Conservation (phyloP, 2,797 vertebrate genomes). For the Morus bassanus region DNA sequence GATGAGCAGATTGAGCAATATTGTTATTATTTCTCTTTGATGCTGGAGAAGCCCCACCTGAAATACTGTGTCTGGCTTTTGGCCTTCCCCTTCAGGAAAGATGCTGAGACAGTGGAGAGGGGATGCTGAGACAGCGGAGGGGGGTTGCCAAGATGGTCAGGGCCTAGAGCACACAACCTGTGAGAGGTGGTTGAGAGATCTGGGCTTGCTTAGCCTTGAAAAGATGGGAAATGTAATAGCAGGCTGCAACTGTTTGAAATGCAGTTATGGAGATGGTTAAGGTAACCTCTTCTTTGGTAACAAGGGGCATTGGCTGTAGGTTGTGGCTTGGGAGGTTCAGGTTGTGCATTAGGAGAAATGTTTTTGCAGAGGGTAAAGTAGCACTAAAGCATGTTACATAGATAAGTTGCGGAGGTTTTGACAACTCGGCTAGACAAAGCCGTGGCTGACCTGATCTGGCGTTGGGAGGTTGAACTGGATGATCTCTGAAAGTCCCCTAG, state of each 20-base stretch:
- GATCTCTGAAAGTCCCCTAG: neutral
- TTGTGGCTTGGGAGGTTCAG: neutral
- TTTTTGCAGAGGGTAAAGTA: neutral
- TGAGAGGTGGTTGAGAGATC: neutral
- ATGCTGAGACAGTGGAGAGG: neutral
- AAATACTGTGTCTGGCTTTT: neutral
- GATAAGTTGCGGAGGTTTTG: neutral
- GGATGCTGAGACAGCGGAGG: neutral
- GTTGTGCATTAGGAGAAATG: neutral
- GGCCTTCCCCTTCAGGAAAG: neutral
- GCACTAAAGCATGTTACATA: neutral
- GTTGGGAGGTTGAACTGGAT: neutral
- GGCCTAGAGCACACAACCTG: neutral
- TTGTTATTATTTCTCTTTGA: neutral
- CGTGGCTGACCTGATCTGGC: neutral
- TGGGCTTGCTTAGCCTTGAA: neutral
- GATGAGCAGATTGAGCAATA: neutral
- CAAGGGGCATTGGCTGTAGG: neutral
- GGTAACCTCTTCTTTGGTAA: neutral
- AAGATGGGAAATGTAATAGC: neutral
- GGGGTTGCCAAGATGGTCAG: neutral
- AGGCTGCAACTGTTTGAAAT: neutral
- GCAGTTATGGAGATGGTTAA: neutral
- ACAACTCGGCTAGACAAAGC: neutral
- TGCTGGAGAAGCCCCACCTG: neutral